phyloP scores from a whole-genome alignment of 2,797 vertebrate genomes.

The Gouania willdenowi region DNA sequence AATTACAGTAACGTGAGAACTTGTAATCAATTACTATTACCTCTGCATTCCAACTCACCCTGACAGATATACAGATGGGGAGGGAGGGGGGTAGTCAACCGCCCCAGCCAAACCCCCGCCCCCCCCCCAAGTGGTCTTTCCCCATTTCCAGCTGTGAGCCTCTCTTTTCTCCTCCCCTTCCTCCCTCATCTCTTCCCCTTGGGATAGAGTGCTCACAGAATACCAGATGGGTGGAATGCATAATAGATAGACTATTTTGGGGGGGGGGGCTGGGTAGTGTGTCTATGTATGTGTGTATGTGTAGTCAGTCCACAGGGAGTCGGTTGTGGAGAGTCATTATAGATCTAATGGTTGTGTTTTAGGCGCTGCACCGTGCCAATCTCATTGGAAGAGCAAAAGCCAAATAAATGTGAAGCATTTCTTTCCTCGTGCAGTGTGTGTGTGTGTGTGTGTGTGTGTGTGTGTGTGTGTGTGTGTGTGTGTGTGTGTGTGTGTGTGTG shows the following conservation, averaged over 20 bases:
- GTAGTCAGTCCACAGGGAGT: conserved; percentile 48
- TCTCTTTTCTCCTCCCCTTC: conserved; percentile 50
- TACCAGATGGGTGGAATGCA: conserved; percentile 92
- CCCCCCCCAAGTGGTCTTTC: conserved; percentile 15
- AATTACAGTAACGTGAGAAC: too few relatives aligned
- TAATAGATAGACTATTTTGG: conserved; percentile 82
- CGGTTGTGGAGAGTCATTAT: conserved; percentile 83
- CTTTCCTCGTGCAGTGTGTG: conserved; percentile 62
- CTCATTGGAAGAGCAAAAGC: conserved; percentile 77
- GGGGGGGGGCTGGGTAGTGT: conserved; percentile 32
- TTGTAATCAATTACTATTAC: too few relatives aligned
- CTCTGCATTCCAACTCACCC: too few relatives aligned
- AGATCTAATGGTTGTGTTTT: conserved; percentile 85
- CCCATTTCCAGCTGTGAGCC: conserved; percentile 63
- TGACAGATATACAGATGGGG: conserved; percentile 54
- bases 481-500: conserved; percentile 6
- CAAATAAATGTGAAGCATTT: conserved; percentile 73
- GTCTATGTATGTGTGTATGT: conserved; percentile 23
- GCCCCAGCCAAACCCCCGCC: neutral
- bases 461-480: too few relatives aligned
- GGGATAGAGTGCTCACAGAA: conserved; percentile 73
- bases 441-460: neutral
- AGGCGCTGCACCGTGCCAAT: conserved; percentile 68
- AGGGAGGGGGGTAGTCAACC: neutral
- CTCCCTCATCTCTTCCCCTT: conserved; percentile 60